These are phyloP conservation scores for Papilio helenus DNA, from an alignment of 1,140 invertebrate genomes.

Conservation along the genomic window DNA sequence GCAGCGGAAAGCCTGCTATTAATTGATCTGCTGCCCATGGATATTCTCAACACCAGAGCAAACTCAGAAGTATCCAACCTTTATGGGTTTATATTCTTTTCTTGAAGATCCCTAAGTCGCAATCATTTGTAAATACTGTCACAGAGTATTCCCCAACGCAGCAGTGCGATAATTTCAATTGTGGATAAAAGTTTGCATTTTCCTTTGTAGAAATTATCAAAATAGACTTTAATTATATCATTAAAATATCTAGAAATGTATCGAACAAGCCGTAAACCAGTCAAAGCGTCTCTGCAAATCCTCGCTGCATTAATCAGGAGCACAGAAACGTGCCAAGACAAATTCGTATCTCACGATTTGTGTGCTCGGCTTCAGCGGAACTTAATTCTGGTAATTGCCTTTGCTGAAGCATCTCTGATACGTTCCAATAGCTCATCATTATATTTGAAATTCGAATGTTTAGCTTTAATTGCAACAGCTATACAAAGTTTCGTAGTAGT, in stretches of 20 bases:
- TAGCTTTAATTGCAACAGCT: background rate
- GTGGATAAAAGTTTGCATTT: too few relatives aligned
- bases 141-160: too few relatives aligned
- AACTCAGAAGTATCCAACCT: too few relatives aligned
- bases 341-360: slow-evolving; percentile 39
- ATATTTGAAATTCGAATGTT: slow-evolving; percentile 9
- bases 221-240: background rate
- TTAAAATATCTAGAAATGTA: slow-evolving; percentile 21
- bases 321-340: slow-evolving; percentile 36
- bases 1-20: too few relatives aligned
- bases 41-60: too few relatives aligned
- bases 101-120: too few relatives aligned
- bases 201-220: background rate
- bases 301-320: slow-evolving; percentile 37
- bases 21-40: too few relatives aligned
- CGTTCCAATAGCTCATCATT: slow-evolving; percentile 5
- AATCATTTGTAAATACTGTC: too few relatives aligned
- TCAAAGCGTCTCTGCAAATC: slow-evolving; percentile 31
- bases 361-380: slow-evolving; percentile 23
- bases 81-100: too few relatives aligned
- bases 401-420: slow-evolving; percentile 23
- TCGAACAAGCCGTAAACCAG: slow-evolving; percentile 26
- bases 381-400: slow-evolving; percentile 40
- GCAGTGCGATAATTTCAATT: too few relatives aligned
- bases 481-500: background rate